Percentiles rank a stretch among this genome's conserved stretches.
Evolutionary conservation across 2,888 invertebrate genomes (phyloP).

Genomic region (Hecatera dysodea): DNA sequence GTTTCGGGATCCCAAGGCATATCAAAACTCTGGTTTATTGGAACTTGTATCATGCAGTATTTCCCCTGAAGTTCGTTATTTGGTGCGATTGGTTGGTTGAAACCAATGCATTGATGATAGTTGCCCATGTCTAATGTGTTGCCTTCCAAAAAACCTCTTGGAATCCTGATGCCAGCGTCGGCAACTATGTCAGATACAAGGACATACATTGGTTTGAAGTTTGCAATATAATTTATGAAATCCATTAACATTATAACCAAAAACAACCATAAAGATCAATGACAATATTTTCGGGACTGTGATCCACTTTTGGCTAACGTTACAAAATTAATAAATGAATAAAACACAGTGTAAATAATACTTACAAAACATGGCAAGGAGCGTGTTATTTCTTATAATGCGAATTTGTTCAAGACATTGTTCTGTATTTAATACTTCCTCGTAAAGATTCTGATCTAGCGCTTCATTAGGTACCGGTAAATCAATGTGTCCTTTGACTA

Average conservation of each 20-base stretch:
- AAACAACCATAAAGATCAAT: background rate
- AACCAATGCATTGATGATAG: slow-evolving; percentile 74
- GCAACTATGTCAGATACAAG: slow-evolving; percentile 65
- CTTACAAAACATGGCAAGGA: slow-evolving; percentile 75
- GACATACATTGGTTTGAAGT: too few relatives aligned
- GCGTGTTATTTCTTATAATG: slow-evolving; percentile 63
- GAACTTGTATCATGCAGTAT: slow-evolving; percentile 74
- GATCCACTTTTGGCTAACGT: background rate
- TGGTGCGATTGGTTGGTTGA: slow-evolving; percentile 55
- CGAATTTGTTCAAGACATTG: slow-evolving; percentile 76
- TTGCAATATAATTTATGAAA: too few relatives aligned
- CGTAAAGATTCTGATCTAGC: slow-evolving; percentile 74
- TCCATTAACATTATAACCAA: too few relatives aligned
- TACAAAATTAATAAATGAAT: background rate
- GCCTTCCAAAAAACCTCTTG: slow-evolving; percentile 69
- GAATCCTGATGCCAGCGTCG: slow-evolving; percentile 73
- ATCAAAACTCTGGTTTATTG: slow-evolving; percentile 63
- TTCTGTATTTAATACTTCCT: slow-evolving; percentile 75
- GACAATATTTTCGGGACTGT: too few relatives aligned
- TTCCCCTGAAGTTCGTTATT: slow-evolving; percentile 72
- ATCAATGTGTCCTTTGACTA: slow-evolving; percentile 49
- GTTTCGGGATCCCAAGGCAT: slow-evolving; percentile 36
- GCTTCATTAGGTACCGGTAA: slow-evolving; percentile 58
- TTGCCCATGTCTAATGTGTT: slow-evolving; percentile 73
- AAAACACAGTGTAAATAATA: slow-evolving; percentile 50